Evolutionary conservation across 1,140 invertebrate genomes (phyloP).

Genomic region (Anastrepha obliqua): DNA sequence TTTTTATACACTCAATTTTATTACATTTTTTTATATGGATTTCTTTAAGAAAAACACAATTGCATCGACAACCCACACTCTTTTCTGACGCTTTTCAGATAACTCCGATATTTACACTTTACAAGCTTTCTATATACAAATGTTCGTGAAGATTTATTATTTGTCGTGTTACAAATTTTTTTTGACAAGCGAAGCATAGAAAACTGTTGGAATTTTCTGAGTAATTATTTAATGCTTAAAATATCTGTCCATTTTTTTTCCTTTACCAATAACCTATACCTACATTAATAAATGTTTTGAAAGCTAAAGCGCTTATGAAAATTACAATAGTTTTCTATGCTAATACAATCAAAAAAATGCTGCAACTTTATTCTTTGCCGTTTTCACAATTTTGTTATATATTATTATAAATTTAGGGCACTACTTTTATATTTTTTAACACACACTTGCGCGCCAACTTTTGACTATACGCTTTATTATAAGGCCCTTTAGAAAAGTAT

Average conservation of each 20-base stretch:
- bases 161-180: background rate
- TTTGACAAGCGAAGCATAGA: background rate
- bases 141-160: conserved; percentile 8
- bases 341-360: background rate
- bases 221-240: too few relatives aligned
- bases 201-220: background rate
- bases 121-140: background rate
- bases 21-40: background rate
- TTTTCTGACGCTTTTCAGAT: conserved; percentile 37
- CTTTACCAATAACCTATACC: too few relatives aligned
- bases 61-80: conserved; percentile 45
- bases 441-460: background rate
- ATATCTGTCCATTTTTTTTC: too few relatives aligned
- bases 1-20: background rate
- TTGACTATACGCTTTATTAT: background rate
- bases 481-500: background rate
- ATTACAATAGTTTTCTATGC: background rate
- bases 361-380: background rate
- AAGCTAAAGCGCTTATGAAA: too few relatives aligned
- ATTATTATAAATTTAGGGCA: background rate
- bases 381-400: background rate
- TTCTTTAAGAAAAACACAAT: conserved; percentile 8
- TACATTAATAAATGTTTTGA: too few relatives aligned
- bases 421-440: background rate
- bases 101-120: conserved; percentile 20